Evolutionary conservation across 2,888 invertebrate genomes (phyloP).

Genomic region (Catocala nupta): DNA sequence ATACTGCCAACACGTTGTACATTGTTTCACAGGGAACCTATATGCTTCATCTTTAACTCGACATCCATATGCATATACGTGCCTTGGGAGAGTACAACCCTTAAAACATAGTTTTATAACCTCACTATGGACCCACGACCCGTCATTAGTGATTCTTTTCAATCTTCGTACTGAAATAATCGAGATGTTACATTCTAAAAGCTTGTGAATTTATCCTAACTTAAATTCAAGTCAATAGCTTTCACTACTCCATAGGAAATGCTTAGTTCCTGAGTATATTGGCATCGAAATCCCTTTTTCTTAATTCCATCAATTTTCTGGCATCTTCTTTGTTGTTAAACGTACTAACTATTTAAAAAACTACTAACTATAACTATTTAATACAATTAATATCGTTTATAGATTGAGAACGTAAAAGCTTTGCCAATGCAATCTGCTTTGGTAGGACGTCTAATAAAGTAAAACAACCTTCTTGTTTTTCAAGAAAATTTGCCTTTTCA

Average conservation of each 20-base stretch:
- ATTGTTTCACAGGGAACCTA: slow-evolving; percentile 31
- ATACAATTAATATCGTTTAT: slow-evolving; percentile 29
- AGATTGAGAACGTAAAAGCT: slow-evolving; percentile 29
- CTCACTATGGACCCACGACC: slow-evolving; percentile 31
- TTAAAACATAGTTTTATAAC: slow-evolving; percentile 23
- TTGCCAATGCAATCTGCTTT: slow-evolving; percentile 42
- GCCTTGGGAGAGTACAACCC: slow-evolving; percentile 15
- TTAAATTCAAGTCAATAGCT: slow-evolving; percentile 30
- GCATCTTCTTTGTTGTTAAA: slow-evolving; percentile 28
- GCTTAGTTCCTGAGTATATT: slow-evolving; percentile 17
- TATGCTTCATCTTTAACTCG: slow-evolving; percentile 19
- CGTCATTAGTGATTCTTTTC: slow-evolving; percentile 14
- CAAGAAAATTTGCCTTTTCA: neutral
- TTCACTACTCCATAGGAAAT: slow-evolving; percentile 35
- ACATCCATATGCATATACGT: slow-evolving; percentile 24
- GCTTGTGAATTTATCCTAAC: slow-evolving; percentile 21
- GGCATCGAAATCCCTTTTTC: slow-evolving; percentile 22
- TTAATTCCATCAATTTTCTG: slow-evolving; percentile 24
- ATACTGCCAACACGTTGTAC: slow-evolving; percentile 24
- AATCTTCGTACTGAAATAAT: slow-evolving; percentile 27
- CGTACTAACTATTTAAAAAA: slow-evolving; percentile 27
- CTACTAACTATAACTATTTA: slow-evolving; percentile 39
- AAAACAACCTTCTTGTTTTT: slow-evolving; percentile 24
- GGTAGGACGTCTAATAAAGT: slow-evolving; percentile 26
- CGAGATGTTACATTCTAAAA: slow-evolving; percentile 9